phyloP scores from a whole-genome alignment of 2,797 vertebrate species.

The Australoheros facetus region DNA sequence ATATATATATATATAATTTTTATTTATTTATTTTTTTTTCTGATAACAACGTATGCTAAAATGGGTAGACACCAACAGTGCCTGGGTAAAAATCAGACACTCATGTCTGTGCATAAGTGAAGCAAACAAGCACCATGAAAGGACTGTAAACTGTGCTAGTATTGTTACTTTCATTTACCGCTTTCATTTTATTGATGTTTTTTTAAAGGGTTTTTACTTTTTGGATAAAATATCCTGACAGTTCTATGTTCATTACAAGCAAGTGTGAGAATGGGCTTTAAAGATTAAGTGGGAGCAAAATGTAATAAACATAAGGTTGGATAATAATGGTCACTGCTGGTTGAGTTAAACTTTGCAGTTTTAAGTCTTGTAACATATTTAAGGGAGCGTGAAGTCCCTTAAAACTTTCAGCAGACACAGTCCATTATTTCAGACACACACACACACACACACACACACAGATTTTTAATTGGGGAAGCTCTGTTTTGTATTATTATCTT shows the following conservation, averaged over 20 bases:
- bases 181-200: conserved; percentile 22
- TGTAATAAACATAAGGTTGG: background rate
- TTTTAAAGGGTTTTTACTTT: conserved; percentile 22
- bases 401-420: background rate
- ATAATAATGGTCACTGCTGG: background rate
- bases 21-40: too few relatives aligned
- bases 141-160: too few relatives aligned
- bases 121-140: too few relatives aligned
- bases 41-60: too few relatives aligned
- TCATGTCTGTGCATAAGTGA: too few relatives aligned
- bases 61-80: too few relatives aligned
- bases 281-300: background rate
- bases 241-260: background rate
- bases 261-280: background rate
- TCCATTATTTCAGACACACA: background rate
- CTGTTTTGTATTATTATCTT: conserved; percentile 32
- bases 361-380: background rate
- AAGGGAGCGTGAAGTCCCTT: background rate
- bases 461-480: background rate
- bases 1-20: too few relatives aligned
- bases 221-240: background rate
- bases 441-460: background rate
- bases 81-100: too few relatives aligned
- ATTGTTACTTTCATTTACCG: conserved; percentile 2
- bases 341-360: conserved; percentile 1